These are phyloP conservation scores for Porites evermanni DNA, from an alignment of 92 coral and sea anemone genomes.

Conservation along the genomic window DNA sequence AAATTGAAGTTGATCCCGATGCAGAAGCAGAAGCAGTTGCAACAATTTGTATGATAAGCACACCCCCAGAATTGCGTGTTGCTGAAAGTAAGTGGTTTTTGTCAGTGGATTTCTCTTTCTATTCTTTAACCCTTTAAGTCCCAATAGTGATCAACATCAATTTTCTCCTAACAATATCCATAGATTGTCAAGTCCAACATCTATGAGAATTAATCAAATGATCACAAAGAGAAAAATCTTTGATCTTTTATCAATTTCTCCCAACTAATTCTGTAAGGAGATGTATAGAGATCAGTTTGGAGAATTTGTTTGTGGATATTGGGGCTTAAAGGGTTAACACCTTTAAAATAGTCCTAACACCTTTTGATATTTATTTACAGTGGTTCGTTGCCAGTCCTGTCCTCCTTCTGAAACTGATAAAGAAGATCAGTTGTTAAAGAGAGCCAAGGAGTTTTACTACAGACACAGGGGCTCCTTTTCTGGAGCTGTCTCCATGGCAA, in stretches of 20 bases:
- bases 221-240: too few relatives aligned
- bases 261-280: too few relatives aligned
- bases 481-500: slow-evolving; percentile 81
- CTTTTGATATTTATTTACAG: slow-evolving; percentile 21
- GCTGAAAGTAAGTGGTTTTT: slow-evolving; percentile 77
- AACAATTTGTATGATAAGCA: slow-evolving; percentile 91
- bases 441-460: slow-evolving; percentile 81
- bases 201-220: too few relatives aligned
- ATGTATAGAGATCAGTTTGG: too few relatives aligned
- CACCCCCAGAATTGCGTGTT: slow-evolving; percentile 80
- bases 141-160: too few relatives aligned
- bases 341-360: neutral
- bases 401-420: slow-evolving; percentile 86
- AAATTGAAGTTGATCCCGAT: slow-evolving; percentile 93
- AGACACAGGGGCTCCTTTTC: slow-evolving; percentile 87
- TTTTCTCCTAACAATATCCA: too few relatives aligned
- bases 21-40: slow-evolving; percentile 99
- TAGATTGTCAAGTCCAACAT: too few relatives aligned
- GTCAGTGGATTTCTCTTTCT: neutral
- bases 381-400: slow-evolving; percentile 87
- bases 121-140: too few relatives aligned
- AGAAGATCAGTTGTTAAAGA: slow-evolving; percentile 75
- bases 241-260: too few relatives aligned
- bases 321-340: too few relatives aligned
- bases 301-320: too few relatives aligned